phyloP scores from a whole-genome alignment of 1,140 invertebrate species.

The Grapholita molesta region DNA sequence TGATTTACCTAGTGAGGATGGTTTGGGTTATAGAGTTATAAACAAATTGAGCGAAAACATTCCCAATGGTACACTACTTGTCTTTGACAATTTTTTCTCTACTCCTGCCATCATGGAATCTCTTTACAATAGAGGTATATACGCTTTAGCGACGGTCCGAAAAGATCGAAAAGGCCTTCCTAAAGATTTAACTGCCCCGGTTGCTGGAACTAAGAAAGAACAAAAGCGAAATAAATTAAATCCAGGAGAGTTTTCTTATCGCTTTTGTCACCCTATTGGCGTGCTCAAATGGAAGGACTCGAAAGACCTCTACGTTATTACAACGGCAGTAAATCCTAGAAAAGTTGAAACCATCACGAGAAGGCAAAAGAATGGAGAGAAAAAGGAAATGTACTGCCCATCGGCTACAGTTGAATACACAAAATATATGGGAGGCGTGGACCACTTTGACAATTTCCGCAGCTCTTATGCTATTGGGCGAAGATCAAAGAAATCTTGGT shows the following conservation, averaged over 20 bases:
- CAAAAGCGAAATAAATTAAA: slow-evolving; percentile 33
- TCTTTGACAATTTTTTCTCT: slow-evolving; percentile 39
- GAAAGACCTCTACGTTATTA: slow-evolving; percentile 36
- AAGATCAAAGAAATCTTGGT: slow-evolving; percentile 29
- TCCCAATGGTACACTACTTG: slow-evolving; percentile 26
- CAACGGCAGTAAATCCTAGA: slow-evolving; percentile 39
- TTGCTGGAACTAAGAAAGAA: slow-evolving; percentile 2
- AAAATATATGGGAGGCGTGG: slow-evolving; percentile 40
- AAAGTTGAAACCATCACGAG: slow-evolving; percentile 34
- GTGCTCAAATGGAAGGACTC: slow-evolving; percentile 43
- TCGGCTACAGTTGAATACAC: slow-evolving; percentile 40
- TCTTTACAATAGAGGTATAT: slow-evolving; percentile 34
- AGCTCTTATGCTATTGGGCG: slow-evolving; percentile 29
- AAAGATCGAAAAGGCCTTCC: slow-evolving; percentile 34
- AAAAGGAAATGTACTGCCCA: slow-evolving; percentile 31
- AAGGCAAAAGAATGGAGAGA: slow-evolving; percentile 42
- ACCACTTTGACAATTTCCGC: slow-evolving; percentile 40
- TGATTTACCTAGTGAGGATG: slow-evolving; percentile 28
- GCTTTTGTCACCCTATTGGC: slow-evolving; percentile 29
- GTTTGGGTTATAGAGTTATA: slow-evolving; percentile 33
- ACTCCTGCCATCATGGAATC: slow-evolving; percentile 28
- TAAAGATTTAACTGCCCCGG: slow-evolving; percentile 28
- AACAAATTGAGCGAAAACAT: slow-evolving; percentile 22
- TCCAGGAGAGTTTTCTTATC: slow-evolving; percentile 32
- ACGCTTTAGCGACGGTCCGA: slow-evolving; percentile 36